Base-by-base conservation (phyloP, 37 sponge, comb jelly and placozoan genomes). In the Aplysina aerophoba region DNA sequence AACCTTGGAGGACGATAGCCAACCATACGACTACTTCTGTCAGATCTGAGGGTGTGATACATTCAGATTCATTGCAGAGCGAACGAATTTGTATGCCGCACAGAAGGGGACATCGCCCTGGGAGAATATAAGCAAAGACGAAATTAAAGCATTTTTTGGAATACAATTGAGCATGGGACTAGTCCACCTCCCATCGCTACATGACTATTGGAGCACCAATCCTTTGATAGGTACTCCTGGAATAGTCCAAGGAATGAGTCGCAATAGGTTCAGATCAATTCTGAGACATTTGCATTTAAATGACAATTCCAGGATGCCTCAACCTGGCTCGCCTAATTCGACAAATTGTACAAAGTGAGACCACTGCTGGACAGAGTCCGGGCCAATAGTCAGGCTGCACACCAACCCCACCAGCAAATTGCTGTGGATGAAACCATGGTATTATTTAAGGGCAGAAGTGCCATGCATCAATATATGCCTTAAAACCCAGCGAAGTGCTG, bases 121-220 rank as follows among this genome's bases (percentile, higher is more conserved):
- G 81, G 36, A 55, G 15, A 3, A 81, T 16, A 6, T 33, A 1
- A 59, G 25, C 34, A 36, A 30, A 27, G 81, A 81, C 2, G 81
- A 81, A 60, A 81, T 81, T 61, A n/a, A 59, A 34, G 20, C 35
- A 3, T 60, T 81, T 25, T 15, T 81, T 25, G 81, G 81, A 2
- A 58, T 81, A 13, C 61, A 38, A 14, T 31, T 80, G 21, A 30
- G 30, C 17, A 79, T 79, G 80, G 57, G 80, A 30, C 4, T 79
- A 27, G 25, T 53, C n/a, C 53, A 56, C 22, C 14, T 44, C 56
- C 80, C 80, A 24, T 22, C 55, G 5, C 53, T 79, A 4, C n/a
- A 15, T 6, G 80, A 79, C 56, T 79, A 79, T 13, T 79, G 80
- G 80, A 44, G 55, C 6, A 79, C 57, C 25, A 40, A 44, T 44